phyloP scores from a whole-genome alignment of 92 coral and sea anemone species.

The Plumapathes pennacea region DNA sequence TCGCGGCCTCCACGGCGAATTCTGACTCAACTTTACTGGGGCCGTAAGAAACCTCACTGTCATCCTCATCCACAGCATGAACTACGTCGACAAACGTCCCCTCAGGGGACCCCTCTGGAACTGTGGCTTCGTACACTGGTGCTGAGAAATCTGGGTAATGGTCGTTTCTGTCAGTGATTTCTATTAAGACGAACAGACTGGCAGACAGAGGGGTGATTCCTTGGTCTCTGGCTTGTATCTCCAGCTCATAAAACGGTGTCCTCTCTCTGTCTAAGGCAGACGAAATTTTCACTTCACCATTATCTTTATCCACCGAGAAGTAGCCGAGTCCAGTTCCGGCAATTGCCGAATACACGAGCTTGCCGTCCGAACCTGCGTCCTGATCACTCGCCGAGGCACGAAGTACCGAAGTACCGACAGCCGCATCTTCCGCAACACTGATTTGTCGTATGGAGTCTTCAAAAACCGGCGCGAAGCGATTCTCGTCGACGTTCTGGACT shows the following conservation, averaged over 20 bases:
- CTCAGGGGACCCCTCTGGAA: conserved; percentile 69
- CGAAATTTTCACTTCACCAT: conserved; percentile 65
- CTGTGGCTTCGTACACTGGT: conserved; percentile 48
- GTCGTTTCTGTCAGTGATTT: conserved; percentile 56
- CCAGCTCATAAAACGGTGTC: conserved; percentile 45
- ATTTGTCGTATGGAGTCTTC: conserved; percentile 21
- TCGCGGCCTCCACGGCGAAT: conserved; percentile 40
- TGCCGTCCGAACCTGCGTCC: conserved; percentile 54
- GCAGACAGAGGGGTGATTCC: conserved; percentile 48
- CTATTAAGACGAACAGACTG: conserved; percentile 38
- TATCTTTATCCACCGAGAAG: conserved; percentile 45
- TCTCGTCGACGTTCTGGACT: conserved; percentile 60
- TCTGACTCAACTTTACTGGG: conserved; percentile 10
- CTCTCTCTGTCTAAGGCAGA: conserved; percentile 59
- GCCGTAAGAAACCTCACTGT: conserved; percentile 19
- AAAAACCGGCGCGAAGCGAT: conserved; percentile 50
- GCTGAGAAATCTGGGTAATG: conserved; percentile 56
- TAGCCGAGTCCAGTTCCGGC: conserved; percentile 58
- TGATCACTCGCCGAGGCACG: conserved; percentile 50
- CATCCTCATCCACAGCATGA: conserved; percentile 67
- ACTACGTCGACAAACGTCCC: conserved; percentile 68
- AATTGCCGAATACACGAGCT: conserved; percentile 51
- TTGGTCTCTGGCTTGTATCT: conserved; percentile 59
- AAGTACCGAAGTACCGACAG: conserved; percentile 41
- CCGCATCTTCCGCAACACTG: conserved; percentile 29